Conservation (phyloP, 2,888 invertebrate species). For the Esperia sulphurella region DNA sequence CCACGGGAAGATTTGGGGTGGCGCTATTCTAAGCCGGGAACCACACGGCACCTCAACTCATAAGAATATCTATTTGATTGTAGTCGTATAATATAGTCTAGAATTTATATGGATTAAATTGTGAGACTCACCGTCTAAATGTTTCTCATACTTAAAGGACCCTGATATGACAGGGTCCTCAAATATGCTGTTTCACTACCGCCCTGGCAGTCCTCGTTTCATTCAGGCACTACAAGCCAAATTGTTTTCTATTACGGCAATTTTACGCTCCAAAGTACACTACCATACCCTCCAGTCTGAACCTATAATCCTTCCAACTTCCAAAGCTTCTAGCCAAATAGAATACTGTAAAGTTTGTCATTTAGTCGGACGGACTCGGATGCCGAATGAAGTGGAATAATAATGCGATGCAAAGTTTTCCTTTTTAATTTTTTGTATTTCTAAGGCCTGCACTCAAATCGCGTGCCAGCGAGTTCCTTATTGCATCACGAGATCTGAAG, state of each 20-base stretch:
- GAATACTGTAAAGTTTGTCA: conserved; percentile 10
- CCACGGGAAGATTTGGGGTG: too few relatives aligned
- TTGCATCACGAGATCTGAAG: conserved; percentile 37
- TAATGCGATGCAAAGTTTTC: background rate
- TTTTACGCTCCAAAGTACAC: conserved; percentile 18
- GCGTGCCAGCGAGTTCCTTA: conserved; percentile 36
- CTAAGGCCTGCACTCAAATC: conserved; percentile 33
- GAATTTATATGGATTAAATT: too few relatives aligned
- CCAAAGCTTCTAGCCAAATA: conserved; percentile 23
- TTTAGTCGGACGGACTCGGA: conserved; percentile 7
- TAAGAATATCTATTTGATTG: too few relatives aligned
- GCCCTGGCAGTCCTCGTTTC: conserved; percentile 13
- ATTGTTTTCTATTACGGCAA: conserved; percentile 19
- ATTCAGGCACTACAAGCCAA: conserved; percentile 11
- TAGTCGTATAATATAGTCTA: too few relatives aligned
- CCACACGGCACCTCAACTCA: too few relatives aligned
- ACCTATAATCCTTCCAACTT: conserved; percentile 19
- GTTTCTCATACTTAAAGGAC: too few relatives aligned
- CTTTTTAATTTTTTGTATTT: conserved; percentile 33
- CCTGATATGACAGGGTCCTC: too few relatives aligned
- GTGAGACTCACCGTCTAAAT: too few relatives aligned
- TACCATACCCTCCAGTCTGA: conserved; percentile 5
- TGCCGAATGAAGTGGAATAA: conserved; percentile 7
- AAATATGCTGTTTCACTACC: too few relatives aligned
- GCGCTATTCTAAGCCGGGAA: too few relatives aligned